phyloP scores from a whole-genome alignment of 2,113 vertebrate species.

The Saimiri boliviensis region DNA sequence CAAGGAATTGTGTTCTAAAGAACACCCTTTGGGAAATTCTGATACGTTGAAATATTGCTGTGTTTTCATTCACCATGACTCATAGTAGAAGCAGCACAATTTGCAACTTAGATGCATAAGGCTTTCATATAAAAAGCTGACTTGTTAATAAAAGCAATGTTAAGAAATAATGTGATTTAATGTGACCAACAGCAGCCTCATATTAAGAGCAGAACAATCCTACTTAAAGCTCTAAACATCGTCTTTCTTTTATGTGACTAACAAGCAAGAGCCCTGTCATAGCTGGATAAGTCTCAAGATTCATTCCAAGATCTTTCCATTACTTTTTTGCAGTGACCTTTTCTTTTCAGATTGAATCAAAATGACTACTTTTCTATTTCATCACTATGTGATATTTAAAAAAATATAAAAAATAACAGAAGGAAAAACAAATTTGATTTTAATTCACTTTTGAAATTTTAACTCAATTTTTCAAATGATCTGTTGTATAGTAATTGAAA shows the following conservation, averaged over 20 bases:
- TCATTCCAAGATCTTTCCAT: background rate
- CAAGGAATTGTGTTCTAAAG: background rate
- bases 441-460: conserved; percentile 35
- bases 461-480: background rate
- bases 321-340: conserved; percentile 29
- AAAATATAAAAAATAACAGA: background rate
- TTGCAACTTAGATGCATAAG: background rate
- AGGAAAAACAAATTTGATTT: background rate
- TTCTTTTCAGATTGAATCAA: conserved; percentile 36
- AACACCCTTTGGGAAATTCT: conserved; percentile 5
- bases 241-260: background rate
- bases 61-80: conserved; percentile 20
- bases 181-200: background rate
- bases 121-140: background rate
- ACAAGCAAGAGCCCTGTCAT: background rate
- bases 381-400: background rate
- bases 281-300: background rate
- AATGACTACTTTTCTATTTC: conserved; percentile 32
- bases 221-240: background rate
- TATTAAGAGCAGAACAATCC: background rate
- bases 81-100: background rate
- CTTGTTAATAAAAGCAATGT: background rate
- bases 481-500: background rate
- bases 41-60: background rate
- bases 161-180: background rate